Evolutionary conservation across 2,888 invertebrate species (phyloP).

Genomic region (Lysandra coridon): DNA sequence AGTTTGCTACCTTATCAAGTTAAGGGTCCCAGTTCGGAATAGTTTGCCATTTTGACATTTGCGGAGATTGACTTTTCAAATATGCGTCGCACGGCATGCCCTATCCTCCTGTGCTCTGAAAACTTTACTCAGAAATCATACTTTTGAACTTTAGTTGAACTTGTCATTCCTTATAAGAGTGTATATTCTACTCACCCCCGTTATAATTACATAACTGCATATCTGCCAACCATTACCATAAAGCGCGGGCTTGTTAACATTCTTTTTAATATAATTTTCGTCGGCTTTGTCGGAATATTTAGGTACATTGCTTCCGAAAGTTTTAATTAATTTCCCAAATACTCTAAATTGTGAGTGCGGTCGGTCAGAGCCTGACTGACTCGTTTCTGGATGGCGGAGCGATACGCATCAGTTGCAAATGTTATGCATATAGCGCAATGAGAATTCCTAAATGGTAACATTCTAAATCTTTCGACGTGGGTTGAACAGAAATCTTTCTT

Average conservation of each 20-base stretch:
- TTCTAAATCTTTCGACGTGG: slow-evolving; percentile 34
- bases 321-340: slow-evolving; percentile 20
- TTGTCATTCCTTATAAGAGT: not conserved
- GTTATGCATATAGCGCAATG: slow-evolving; percentile 45
- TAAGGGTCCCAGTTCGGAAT: too few relatives aligned
- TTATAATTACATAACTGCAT: slow-evolving; percentile 11
- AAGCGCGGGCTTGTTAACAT: slow-evolving; percentile 21
- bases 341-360: slow-evolving; percentile 10
- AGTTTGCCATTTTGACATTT: too few relatives aligned
- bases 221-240: slow-evolving; percentile 9
- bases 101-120: not conserved
- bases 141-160: slow-evolving; percentile 1
- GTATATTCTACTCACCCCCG: not conserved
- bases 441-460: slow-evolving; percentile 41
- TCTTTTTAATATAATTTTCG: slow-evolving; percentile 25
- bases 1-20: too few relatives aligned
- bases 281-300: slow-evolving; percentile 9
- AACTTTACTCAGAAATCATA: not conserved
- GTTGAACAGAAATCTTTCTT: not conserved
- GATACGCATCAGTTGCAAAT: slow-evolving; percentile 46
- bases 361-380: slow-evolving; percentile 10
- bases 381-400: slow-evolving; percentile 48
- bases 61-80: not conserved
- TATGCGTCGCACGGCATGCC: not conserved
- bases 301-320: slow-evolving; percentile 23